Conservation (phyloP, 2,888 invertebrate species). For the Tribolium freemani region DNA sequence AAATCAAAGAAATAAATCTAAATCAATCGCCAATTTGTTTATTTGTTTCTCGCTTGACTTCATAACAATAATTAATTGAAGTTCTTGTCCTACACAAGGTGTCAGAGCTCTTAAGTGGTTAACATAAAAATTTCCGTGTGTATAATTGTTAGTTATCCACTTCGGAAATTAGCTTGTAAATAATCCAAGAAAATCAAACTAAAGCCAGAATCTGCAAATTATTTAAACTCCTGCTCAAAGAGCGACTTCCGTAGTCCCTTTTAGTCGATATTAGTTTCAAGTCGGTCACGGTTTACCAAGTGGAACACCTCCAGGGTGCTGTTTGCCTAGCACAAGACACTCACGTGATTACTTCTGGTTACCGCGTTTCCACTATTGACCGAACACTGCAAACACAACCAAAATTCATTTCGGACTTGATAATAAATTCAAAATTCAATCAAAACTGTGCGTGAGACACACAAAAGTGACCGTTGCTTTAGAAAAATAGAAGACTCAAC, state of each 20-base stretch:
- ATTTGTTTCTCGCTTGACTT: too few relatives aligned
- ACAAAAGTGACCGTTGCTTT: background rate
- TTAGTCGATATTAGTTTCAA: slow-evolving; percentile 35
- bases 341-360: slow-evolving; percentile 31
- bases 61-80: too few relatives aligned
- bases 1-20: too few relatives aligned
- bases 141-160: background rate
- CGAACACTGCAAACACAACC: slow-evolving; percentile 11
- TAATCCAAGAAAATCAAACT: background rate
- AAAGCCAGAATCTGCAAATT: slow-evolving; percentile 2
- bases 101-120: too few relatives aligned
- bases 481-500: too few relatives aligned
- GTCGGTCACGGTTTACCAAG: slow-evolving; percentile 32
- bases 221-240: slow-evolving; percentile 6
- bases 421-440: background rate
- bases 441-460: background rate
- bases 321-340: slow-evolving; percentile 34
- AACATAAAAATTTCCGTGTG: too few relatives aligned
- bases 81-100: too few relatives aligned
- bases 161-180: background rate
- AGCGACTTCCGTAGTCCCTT: background rate
- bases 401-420: background rate
- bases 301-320: slow-evolving; percentile 34
- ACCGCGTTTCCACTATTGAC: background rate
- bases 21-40: too few relatives aligned